These are phyloP conservation scores for Pseudorectes ferrugineus DNA, from an alignment of 2,113 vertebrate genomes.

Conservation along the genomic window DNA sequence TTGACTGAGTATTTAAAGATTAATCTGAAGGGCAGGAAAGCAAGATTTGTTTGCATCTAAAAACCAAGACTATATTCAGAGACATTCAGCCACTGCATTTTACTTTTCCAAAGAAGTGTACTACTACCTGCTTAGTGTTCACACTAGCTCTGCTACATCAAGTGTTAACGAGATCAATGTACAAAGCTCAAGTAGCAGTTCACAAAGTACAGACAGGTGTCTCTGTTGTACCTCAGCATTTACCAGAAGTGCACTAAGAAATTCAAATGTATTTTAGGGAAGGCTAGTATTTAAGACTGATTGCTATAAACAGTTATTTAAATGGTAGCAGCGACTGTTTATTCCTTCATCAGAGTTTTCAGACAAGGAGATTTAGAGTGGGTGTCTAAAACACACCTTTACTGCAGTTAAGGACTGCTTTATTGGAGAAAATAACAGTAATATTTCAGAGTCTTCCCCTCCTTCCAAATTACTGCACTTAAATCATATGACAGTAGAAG, in stretches of 20 bases:
- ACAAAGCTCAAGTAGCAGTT: neutral
- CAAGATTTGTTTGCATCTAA: neutral
- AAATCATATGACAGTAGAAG: neutral
- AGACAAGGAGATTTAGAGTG: neutral
- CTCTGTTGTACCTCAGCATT: neutral
- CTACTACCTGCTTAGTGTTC: neutral
- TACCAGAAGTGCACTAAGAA: neutral
- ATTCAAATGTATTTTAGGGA: neutral
- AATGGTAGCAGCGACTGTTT: neutral
- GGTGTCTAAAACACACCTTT: neutral
- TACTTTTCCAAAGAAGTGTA: neutral
- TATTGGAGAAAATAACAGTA: neutral
- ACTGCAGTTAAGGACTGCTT: neutral
- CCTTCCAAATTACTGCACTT: neutral
- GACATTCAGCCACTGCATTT: neutral
- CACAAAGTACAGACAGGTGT: neutral
- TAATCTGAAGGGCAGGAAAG: neutral
- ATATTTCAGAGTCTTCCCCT: neutral
- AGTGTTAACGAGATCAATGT: neutral
- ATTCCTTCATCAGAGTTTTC: neutral
- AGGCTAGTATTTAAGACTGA: neutral
- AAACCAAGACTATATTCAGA: neutral
- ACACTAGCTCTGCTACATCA: neutral
- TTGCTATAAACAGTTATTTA: neutral
- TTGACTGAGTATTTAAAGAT: neutral